A percentile compares a stretch with the other conserved stretches of the same genome.
Conservation (phyloP, 2,888 invertebrate genomes). For the Junonia oenone region DNA sequence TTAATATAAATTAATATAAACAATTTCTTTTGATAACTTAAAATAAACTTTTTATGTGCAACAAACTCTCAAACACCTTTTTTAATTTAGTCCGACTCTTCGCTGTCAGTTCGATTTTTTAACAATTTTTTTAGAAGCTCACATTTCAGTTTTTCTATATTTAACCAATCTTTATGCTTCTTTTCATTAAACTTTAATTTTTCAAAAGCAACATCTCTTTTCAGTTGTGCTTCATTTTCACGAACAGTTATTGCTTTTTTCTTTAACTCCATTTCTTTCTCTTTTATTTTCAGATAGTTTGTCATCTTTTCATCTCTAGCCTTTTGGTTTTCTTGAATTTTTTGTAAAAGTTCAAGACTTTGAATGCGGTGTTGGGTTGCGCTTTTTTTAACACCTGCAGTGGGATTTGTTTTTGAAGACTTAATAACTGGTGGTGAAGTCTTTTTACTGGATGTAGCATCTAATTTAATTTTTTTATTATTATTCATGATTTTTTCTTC, state of each 20-base stretch:
- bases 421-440: not conserved
- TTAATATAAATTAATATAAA: not conserved
- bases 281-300: not conserved
- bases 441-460: not conserved
- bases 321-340: not conserved
- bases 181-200: not conserved
- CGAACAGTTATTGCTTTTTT: not conserved
- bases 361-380: not conserved
- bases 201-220: not conserved
- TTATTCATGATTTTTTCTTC: not conserved
- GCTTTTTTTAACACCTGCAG: not conserved
- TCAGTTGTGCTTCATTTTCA: not conserved
- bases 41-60: not conserved
- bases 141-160: not conserved
- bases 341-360: not conserved
- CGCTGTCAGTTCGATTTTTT: not conserved
- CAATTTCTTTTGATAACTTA: not conserved
- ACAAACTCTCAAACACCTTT: not conserved
- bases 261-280: not conserved
- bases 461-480: not conserved
- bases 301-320: not conserved
- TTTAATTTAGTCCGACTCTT: not conserved
- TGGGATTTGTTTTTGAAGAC: not conserved
- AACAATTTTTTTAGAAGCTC: not conserved
- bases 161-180: not conserved